These are phyloP conservation scores for Orchestes rusci DNA, from an alignment of 2,888 invertebrate species.

Conservation along the genomic window DNA sequence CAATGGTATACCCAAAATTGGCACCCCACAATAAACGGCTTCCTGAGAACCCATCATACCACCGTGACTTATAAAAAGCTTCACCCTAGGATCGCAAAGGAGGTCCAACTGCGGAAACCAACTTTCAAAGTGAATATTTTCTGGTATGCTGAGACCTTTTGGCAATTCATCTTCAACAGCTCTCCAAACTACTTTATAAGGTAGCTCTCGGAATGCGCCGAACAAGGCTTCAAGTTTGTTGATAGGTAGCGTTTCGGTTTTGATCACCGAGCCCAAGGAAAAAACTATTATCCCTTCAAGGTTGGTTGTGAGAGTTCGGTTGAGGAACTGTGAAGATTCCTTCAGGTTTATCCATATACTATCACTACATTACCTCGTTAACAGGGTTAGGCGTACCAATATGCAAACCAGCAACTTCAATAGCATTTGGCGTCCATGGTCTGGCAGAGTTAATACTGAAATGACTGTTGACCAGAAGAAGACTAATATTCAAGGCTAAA, in stretches of 20 bases:
- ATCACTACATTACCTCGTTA: conserved; percentile 43
- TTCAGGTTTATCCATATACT: no score
- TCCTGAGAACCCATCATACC: conserved; percentile 48
- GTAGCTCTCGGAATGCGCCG: conserved; percentile 46
- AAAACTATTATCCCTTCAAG: conserved; percentile 47
- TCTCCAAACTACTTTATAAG: conserved; percentile 51
- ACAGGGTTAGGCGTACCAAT: conserved; percentile 43
- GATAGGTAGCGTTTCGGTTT: conserved; percentile 49
- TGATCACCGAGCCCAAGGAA: conserved; percentile 54
- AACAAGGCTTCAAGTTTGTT: conserved; percentile 47
- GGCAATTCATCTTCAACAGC: conserved; percentile 47
- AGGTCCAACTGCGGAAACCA: conserved; percentile 53
- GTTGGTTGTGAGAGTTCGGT: conserved; percentile 11
- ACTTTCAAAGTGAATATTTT: conserved; percentile 48
- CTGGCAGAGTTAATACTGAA: conserved; percentile 51
- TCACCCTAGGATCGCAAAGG: conserved; percentile 39
- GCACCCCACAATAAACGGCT: conserved; percentile 43
- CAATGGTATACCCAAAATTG: conserved; percentile 41
- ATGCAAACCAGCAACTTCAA: conserved; percentile 54
- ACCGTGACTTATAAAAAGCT: conserved; percentile 48
- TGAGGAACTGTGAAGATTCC: conserved; percentile 12
- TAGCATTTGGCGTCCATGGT: conserved; percentile 49
- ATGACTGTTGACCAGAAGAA: conserved; percentile 52
- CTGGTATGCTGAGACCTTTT: conserved; percentile 41
- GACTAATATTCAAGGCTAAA: conserved; percentile 48